phyloP scores from a whole-genome alignment of 2,888 invertebrate genomes.

The Acholoe squamosa region DNA sequence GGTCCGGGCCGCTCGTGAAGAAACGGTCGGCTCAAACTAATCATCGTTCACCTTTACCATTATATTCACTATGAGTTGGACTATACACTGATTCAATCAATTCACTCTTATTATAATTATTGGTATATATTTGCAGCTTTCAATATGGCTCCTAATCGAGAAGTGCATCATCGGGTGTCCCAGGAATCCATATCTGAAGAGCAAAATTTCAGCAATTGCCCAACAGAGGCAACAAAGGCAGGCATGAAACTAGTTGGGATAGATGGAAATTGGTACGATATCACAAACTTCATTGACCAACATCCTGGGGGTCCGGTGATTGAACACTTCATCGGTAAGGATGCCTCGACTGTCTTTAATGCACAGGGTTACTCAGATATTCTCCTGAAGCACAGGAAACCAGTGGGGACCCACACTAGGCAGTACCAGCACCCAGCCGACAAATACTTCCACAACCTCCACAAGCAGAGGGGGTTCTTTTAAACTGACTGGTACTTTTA shows the following conservation, averaged over 20 bases:
- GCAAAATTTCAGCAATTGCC: background rate
- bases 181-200: background rate
- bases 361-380: conserved; percentile 61
- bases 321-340: conserved; percentile 63
- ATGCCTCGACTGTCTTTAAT: conserved; percentile 63
- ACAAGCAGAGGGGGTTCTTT: conserved; percentile 65
- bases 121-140: background rate
- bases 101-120: background rate
- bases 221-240: background rate
- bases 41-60: too few species aligned
- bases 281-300: conserved; percentile 55
- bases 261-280: conserved; percentile 63
- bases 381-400: conserved; percentile 66
- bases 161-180: background rate
- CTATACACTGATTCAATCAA: too few species aligned
- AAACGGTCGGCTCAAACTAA: too few species aligned
- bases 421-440: conserved; percentile 64
- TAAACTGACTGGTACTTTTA: conserved; percentile 66
- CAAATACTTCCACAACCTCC: conserved; percentile 65
- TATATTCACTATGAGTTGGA: too few species aligned
- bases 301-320: conserved; percentile 63
- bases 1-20: too few species aligned
- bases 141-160: conserved; percentile 10
- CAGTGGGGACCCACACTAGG: conserved; percentile 65
- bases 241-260: conserved; percentile 58